These are phyloP conservation scores for Eunapius fragilis DNA, from an alignment of 37 sponge, comb jelly and placozoan species.

Conservation along the genomic window DNA sequence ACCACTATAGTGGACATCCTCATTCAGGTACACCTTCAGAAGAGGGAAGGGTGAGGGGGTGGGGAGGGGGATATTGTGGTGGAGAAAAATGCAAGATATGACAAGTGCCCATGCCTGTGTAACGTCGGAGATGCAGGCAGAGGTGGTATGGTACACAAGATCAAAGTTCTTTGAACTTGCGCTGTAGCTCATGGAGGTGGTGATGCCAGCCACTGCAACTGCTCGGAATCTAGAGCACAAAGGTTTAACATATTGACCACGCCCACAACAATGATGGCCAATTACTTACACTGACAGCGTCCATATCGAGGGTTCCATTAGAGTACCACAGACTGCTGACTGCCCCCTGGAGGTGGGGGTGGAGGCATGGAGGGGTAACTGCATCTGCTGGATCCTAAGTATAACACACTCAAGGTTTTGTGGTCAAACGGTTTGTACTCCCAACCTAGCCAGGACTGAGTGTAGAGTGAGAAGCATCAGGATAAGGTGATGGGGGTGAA, in stretches of 20 bases:
- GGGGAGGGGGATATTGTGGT: not conserved
- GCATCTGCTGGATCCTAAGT: not conserved
- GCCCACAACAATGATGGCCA: not conserved
- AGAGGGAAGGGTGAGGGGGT: not conserved
- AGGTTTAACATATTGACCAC: not conserved
- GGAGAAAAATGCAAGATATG: too few relatives aligned
- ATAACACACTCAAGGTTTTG: conserved; percentile 66
- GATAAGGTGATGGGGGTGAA: not conserved
- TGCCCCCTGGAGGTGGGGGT: too few relatives aligned
- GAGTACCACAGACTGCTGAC: conserved; percentile 45
- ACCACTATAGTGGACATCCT: conserved; percentile 54
- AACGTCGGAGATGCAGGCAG: conserved; percentile 28
- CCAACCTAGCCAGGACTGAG: conserved; percentile 89
- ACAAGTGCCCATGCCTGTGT: conserved; percentile 44
- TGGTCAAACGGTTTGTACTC: conserved; percentile 81
- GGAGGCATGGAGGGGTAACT: too few relatives aligned
- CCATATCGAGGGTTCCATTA: conserved; percentile 64
- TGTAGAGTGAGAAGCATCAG: not conserved
- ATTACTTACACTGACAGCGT: conserved; percentile 31
- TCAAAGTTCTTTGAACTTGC: conserved; percentile 49
- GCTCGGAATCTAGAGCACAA: conserved; percentile 50
- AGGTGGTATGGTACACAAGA: conserved; percentile 37
- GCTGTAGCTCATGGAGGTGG: conserved; percentile 57
- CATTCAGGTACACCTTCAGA: conserved; percentile 82
- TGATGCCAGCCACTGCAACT: conserved; percentile 75